Conservation (phyloP, 2,113 vertebrate species). For the Gobio gobio region DNA sequence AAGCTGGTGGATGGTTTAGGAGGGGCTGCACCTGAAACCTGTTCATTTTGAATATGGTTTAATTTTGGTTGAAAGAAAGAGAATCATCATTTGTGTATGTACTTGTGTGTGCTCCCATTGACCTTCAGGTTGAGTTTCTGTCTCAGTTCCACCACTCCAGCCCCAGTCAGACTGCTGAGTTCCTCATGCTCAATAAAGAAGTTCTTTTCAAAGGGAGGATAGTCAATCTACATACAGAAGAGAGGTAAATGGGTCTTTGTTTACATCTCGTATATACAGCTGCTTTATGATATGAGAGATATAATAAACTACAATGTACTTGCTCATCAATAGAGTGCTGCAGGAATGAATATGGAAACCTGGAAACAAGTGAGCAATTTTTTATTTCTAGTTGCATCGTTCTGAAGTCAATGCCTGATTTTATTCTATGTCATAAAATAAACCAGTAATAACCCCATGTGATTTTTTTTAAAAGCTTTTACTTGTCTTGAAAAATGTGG, state of each 20-base stretch:
- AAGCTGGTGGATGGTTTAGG: slow-evolving; percentile 95
- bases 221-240: slow-evolving; percentile 85
- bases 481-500: neutral
- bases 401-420: neutral
- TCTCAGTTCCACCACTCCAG: slow-evolving; percentile 87
- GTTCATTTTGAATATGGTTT: slow-evolving; percentile 12
- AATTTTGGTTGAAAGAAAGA: neutral
- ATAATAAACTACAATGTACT: neutral
- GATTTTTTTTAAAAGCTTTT: neutral
- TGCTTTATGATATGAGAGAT: neutral
- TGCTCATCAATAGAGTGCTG: neutral
- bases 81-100: neutral
- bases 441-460: neutral
- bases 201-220: slow-evolving; percentile 96
- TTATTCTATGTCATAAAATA: neutral
- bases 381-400: neutral
- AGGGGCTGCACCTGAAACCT: slow-evolving; percentile 96
- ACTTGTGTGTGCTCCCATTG: slow-evolving; percentile 57
- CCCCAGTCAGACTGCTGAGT: slow-evolving; percentile 84
- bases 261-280: neutral
- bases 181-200: slow-evolving; percentile 97
- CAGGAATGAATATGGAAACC: neutral
- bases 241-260: neutral
- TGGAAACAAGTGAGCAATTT: neutral
- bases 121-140: slow-evolving; percentile 95